Conservation (phyloP, 2,797 vertebrate genomes). For the Lophotriccus pileatus region DNA sequence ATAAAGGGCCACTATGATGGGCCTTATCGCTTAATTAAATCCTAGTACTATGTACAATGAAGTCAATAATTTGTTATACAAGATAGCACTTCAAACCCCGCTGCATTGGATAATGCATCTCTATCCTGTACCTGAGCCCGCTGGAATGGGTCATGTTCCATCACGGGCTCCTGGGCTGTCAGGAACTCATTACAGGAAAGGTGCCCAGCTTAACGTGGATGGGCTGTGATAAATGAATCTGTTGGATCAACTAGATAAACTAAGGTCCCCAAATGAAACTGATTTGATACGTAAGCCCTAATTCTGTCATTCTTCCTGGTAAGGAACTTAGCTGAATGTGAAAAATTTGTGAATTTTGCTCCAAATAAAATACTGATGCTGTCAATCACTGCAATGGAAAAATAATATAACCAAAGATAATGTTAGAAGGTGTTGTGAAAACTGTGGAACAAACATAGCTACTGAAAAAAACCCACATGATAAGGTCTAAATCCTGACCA, state of each 20-base stretch:
- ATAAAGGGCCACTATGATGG: slow-evolving; percentile 63
- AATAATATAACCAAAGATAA: not conserved
- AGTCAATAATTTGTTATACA: slow-evolving; percentile 73
- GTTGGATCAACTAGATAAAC: not conserved
- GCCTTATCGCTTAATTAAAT: slow-evolving; percentile 76
- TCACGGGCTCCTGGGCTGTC: not conserved
- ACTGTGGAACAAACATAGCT: not conserved
- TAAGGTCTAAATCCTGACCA: not conserved
- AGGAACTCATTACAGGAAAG: slow-evolving; percentile 17
- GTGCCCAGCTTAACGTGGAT: not conserved
- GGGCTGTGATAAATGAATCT: slow-evolving; percentile 33
- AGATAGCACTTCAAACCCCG: slow-evolving; percentile 44
- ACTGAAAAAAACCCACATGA: not conserved
- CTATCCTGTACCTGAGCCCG: not conserved
- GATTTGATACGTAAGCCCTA: not conserved
- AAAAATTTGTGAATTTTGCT: not conserved
- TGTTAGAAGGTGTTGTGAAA: not conserved
- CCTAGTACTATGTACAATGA: slow-evolving; percentile 61
- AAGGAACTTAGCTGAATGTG: not conserved
- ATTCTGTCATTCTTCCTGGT: not conserved
- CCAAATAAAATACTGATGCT: not conserved
- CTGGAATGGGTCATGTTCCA: not conserved
- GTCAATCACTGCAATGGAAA: not conserved
- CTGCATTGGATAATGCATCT: slow-evolving; percentile 36
- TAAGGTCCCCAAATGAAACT: not conserved